Percentiles rank a stretch among this genome's conserved stretches.
These are phyloP conservation scores for Todus mexicanus DNA, from an alignment of 2,797 vertebrate species.

Conservation along the genomic window DNA sequence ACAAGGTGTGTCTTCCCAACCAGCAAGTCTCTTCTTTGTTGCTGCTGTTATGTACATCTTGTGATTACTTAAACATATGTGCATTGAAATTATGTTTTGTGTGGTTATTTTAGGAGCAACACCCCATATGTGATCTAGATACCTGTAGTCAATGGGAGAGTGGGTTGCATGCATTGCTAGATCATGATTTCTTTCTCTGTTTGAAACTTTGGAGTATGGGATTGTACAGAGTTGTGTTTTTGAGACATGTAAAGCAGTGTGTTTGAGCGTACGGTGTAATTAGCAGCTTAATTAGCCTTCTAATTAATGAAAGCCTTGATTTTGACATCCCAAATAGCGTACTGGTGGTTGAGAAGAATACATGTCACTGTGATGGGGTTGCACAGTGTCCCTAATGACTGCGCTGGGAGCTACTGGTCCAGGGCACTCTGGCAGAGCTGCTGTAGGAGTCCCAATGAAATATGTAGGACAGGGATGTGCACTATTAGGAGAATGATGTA, in stretches of 20 bases:
- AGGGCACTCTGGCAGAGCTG: not conserved
- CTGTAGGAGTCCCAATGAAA: not conserved
- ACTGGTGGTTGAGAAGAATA: not conserved
- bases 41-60: not conserved
- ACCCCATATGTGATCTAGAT: not conserved
- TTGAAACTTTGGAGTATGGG: not conserved
- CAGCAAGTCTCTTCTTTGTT: not conserved
- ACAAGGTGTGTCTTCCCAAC: rapidly evolving
- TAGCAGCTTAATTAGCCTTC: not conserved
- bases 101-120: not conserved
- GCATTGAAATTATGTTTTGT: not conserved
- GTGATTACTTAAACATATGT: not conserved
- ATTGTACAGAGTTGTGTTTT: not conserved
- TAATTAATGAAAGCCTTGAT: not conserved
- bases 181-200: not conserved
- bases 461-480: not conserved
- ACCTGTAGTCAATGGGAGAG: not conserved
- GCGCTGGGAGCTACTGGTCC: not conserved
- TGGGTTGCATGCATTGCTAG: not conserved
- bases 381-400: not conserved
- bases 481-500: not conserved
- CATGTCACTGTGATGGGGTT: not conserved
- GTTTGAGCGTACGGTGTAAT: not conserved
- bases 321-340: not conserved
- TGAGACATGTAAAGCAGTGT: not conserved